Conservation (phyloP, 1,140 invertebrate genomes). For the Drosophila sechellia region DNA sequence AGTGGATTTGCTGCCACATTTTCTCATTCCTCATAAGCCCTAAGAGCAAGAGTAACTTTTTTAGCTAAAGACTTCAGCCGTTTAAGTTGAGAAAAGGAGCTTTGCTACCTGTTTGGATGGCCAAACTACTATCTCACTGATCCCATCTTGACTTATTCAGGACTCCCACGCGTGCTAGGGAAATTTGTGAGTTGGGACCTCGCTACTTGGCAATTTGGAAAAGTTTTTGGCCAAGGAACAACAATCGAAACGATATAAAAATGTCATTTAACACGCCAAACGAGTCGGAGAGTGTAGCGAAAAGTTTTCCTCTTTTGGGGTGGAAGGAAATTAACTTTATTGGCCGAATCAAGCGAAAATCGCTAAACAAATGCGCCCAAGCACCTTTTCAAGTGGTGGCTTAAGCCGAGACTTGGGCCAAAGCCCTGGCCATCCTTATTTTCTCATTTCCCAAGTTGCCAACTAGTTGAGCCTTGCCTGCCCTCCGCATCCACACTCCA, state of each 20-base stretch:
- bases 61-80: slow-evolving; percentile 6
- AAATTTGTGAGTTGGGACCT: slow-evolving; percentile 39
- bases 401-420: slow-evolving; percentile 12
- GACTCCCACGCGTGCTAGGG: slow-evolving; percentile 35
- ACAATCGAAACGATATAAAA: slow-evolving; percentile 67
- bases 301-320: slow-evolving; percentile 40
- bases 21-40: slow-evolving; percentile 3
- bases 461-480: slow-evolving; percentile 69
- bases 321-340: slow-evolving; percentile 75
- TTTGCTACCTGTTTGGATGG: slow-evolving; percentile 26
- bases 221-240: slow-evolving; percentile 32
- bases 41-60: slow-evolving; percentile 5
- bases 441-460: slow-evolving; percentile 48
- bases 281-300: not conserved
- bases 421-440: not conserved
- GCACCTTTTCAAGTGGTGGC: slow-evolving; percentile 70
- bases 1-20: slow-evolving; percentile 3
- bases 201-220: slow-evolving; percentile 27
- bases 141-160: slow-evolving; percentile 37
- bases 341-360: slow-evolving; percentile 80
- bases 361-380: slow-evolving; percentile 78
- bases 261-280: slow-evolving; percentile 64
- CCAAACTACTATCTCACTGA: slow-evolving; percentile 36
- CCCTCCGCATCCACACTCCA: not conserved
- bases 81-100: not conserved